Conservation (phyloP, 1,140 invertebrate species). For the Drosophila navojoa region DNA sequence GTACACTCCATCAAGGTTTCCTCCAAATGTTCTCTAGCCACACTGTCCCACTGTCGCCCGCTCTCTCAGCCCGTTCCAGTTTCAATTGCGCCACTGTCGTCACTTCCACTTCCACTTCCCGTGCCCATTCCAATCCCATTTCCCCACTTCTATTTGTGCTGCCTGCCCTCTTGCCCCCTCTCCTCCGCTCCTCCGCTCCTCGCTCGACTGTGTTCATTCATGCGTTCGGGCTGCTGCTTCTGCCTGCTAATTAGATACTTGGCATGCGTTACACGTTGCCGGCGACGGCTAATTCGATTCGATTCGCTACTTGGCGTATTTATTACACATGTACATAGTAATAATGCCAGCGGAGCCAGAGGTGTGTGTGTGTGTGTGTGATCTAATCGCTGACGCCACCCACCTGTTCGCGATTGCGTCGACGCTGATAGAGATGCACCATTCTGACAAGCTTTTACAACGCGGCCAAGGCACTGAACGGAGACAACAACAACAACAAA, state of each 20-base stretch:
- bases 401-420: slow-evolving; percentile 70
- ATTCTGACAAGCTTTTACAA: slow-evolving; percentile 32
- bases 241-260: slow-evolving; percentile 53
- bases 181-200: not conserved
- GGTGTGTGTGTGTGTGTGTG: slow-evolving; percentile 7
- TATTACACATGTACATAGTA: not conserved
- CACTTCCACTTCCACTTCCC: slow-evolving; percentile 18
- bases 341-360: not conserved
- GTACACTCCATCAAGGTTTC: slow-evolving; percentile 3
- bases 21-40: not conserved
- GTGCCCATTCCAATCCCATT: not conserved
- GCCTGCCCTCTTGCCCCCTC: too few relatives aligned
- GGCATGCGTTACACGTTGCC: slow-evolving; percentile 40
- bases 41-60: not conserved
- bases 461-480: not conserved
- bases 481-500: not conserved
- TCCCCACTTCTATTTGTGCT: slow-evolving; percentile 14
- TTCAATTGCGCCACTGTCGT: slow-evolving; percentile 2
- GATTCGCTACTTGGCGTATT: not conserved
- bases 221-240: slow-evolving; percentile 8
- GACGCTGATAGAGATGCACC: slow-evolving; percentile 71
- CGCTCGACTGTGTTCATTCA: slow-evolving; percentile 22
- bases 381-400: slow-evolving; percentile 41
- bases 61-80: not conserved
- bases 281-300: slow-evolving; percentile 2